Conservation (phyloP, 1,140 invertebrate species). For the Tetramorium alpestre region DNA sequence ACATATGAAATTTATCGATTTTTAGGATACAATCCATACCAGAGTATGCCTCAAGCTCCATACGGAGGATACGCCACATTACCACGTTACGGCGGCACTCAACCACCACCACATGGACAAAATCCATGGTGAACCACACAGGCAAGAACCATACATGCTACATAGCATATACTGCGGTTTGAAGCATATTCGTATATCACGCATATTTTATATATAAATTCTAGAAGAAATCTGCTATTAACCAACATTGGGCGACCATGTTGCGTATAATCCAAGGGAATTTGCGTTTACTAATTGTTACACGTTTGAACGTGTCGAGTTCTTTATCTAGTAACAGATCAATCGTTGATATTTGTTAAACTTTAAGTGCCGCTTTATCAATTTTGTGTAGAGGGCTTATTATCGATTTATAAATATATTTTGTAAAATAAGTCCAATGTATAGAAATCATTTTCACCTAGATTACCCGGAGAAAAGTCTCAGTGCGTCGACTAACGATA, state of each 20-base stretch:
- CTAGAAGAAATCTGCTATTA: slow-evolving; percentile 3
- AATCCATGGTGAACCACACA: slow-evolving; percentile 77
- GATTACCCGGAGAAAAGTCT: background rate
- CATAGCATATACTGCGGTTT: slow-evolving; percentile 45
- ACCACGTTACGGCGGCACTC: slow-evolving; percentile 83
- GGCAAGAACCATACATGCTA: background rate
- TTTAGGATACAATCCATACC: slow-evolving; percentile 82
- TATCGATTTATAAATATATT: slow-evolving; percentile 70
- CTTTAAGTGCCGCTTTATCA: slow-evolving; percentile 61
- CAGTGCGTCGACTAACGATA: background rate
- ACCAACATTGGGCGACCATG: background rate
- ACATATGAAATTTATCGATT: background rate
- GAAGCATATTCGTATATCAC: slow-evolving; percentile 21
- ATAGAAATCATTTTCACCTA: slow-evolving; percentile 22
- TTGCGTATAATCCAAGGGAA: slow-evolving; percentile 12
- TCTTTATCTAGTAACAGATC: slow-evolving; percentile 56
- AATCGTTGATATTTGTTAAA: slow-evolving; percentile 49
- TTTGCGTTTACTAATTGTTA: slow-evolving; percentile 56
- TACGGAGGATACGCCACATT: slow-evolving; percentile 83
- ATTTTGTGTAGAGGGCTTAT: slow-evolving; percentile 29
- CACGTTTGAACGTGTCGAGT: slow-evolving; percentile 19
- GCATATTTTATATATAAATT: slow-evolving; percentile 37
- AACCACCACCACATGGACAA: slow-evolving; percentile 81
- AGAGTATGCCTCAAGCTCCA: slow-evolving; percentile 71
- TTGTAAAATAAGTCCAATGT: slow-evolving; percentile 65